phyloP scores from a whole-genome alignment of 1,140 invertebrate species.

The Lasioglossum albipes region DNA sequence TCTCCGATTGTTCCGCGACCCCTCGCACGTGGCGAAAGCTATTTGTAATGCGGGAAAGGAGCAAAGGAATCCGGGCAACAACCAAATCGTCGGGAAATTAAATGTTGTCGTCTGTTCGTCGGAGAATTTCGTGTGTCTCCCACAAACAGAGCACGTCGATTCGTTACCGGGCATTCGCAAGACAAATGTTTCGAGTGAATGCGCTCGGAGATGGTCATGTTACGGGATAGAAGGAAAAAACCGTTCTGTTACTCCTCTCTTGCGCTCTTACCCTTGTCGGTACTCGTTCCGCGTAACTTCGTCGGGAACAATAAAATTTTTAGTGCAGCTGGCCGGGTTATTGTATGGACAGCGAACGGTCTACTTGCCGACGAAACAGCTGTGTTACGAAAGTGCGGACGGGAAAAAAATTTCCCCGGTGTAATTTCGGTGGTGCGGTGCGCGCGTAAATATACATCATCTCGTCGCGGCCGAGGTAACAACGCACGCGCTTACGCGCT shows the following conservation, averaged over 20 bases:
- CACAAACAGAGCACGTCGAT: not conserved
- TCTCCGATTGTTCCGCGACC: not conserved
- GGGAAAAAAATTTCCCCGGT: slow-evolving; percentile 20
- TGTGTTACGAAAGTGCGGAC: slow-evolving; percentile 21
- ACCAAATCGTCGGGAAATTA: not conserved
- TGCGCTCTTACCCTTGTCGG: not conserved
- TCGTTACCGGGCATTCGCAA: slow-evolving; percentile 1
- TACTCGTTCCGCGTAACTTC: slow-evolving; percentile 17
- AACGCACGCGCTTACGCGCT: not conserved
- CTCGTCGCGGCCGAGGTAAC: slow-evolving; percentile 29
- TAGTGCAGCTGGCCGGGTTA: slow-evolving; percentile 47
- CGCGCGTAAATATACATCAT: slow-evolving; percentile 51
- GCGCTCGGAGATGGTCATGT: no score
- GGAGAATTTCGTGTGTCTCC: not conserved
- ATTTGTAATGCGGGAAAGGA: not conserved
- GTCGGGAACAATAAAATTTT: slow-evolving; percentile 56
- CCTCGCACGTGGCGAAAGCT: not conserved
- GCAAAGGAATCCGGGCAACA: not conserved
- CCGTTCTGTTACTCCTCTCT: not conserved
- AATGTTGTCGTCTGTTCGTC: not conserved
- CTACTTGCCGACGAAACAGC: slow-evolving; percentile 16
- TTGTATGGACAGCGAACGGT: slow-evolving; percentile 49
- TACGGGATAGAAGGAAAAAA: no score
- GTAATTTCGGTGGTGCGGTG: slow-evolving; percentile 39
- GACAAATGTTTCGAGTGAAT: slow-evolving; percentile 8